Conservation (phyloP, 2,888 invertebrate species). For the Aphodius granarius region DNA sequence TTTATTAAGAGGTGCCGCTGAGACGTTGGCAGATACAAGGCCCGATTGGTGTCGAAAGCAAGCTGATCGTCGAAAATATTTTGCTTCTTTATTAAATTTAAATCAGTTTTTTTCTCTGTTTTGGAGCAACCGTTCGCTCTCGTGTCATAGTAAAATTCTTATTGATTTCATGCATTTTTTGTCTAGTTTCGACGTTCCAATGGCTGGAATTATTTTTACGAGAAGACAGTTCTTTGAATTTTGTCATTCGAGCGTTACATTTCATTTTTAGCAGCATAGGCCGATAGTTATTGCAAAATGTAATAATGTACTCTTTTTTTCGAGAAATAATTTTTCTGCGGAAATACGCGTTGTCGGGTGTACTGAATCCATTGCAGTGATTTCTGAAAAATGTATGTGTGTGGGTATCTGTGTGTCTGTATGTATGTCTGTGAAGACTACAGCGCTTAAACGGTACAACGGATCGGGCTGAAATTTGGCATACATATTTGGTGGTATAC, state of each 20-base stretch:
- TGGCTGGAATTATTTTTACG: not conserved
- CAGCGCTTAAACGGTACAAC: no score
- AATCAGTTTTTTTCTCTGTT: not conserved
- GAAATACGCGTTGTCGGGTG: no score
- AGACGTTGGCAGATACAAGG: not conserved
- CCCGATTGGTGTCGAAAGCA: not conserved
- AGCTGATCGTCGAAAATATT: not conserved
- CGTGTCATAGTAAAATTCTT: not conserved
- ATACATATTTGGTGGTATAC: no score
- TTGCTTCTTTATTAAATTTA: not conserved
- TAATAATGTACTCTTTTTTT: no score
- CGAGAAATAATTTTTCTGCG: no score
- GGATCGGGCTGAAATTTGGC: no score
- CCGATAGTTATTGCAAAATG: no score
- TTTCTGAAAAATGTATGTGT: no score
- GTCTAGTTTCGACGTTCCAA: not conserved
- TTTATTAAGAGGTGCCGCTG: not conserved
- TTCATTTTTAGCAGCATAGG: no score
- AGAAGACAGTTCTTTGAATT: not conserved
- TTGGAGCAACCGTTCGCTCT: not conserved
- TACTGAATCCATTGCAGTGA: no score
- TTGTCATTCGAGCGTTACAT: not conserved
- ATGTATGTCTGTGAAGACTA: no score
- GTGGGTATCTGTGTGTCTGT: no score
- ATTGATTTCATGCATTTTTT: not conserved